phyloP scores from a whole-genome alignment of 2,888 invertebrate species.

The Drosophila vallismaia region DNA sequence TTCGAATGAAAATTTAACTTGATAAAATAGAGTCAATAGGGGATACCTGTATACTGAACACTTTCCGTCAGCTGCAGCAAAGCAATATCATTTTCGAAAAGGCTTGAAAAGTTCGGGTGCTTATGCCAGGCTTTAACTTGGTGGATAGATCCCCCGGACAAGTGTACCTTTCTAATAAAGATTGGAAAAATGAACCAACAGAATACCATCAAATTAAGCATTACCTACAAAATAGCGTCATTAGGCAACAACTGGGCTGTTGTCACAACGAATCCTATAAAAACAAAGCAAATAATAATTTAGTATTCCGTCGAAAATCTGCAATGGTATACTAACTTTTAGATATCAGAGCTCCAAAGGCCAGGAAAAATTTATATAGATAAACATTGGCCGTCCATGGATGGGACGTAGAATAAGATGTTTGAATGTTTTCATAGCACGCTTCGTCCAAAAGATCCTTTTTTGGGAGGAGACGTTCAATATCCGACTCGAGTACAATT shows the following conservation, averaged over 20 bases:
- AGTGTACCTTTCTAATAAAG: neutral
- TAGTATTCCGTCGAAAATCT: no score
- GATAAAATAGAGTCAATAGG: no score
- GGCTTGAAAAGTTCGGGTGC: neutral
- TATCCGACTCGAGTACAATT: neutral
- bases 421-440: neutral
- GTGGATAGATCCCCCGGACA: neutral
- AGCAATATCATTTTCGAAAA: neutral
- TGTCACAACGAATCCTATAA: neutral
- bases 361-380: neutral
- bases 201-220: neutral
- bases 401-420: neutral
- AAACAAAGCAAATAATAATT: neutral
- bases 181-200: neutral
- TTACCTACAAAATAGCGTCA: neutral
- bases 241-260: neutral
- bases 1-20: neutral
- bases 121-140: neutral
- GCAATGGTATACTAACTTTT: neutral
- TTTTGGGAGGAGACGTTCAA: neutral
- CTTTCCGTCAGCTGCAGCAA: neutral
- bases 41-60: neutral
- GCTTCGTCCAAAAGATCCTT: neutral
- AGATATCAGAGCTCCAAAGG: neutral
- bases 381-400: slow-evolving; percentile 6